Base-by-base conservation (phyloP, 2,113 vertebrate species). In the Nyctibius bracteatus region DNA sequence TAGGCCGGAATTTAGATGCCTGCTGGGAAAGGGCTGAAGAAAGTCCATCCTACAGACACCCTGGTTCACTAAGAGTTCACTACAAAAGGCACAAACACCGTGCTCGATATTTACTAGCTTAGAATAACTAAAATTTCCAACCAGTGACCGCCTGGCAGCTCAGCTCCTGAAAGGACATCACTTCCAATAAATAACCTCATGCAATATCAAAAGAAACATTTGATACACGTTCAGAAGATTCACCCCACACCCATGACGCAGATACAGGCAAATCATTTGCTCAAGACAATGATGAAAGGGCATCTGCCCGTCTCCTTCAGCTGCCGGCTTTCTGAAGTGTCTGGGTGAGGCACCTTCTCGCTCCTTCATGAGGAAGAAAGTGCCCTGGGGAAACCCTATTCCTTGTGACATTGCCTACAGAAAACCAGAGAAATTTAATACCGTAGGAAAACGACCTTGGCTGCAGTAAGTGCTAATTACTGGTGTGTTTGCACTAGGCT, bases 21-120 rank as follows among this genome's bases (percentile, higher is more conserved):
- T n/a, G n/a, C n/a, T n/a, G n/a, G n/a, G n/a, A n/a, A n/a, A n/a
- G n/a, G n/a, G n/a, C n/a, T n/a, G n/a, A n/a, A n/a, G n/a, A n/a
- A n/a, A n/a, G n/a, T n/a, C n/a, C n/a, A n/a, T n/a, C n/a, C n/a
- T n/a, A n/a, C n/a, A n/a, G n/a, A n/a, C n/a, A n/a, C n/a, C n/a
- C n/a, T n/a, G n/a, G n/a, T n/a, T n/a, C n/a, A n/a, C n/a, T n/a
- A n/a, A n/a, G n/a, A n/a, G n/a, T 16, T 46, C 63, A 3, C 15
- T 22, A 27, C 44, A 49, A 25, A 19, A 41, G 58, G 41, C 57
- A 46, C 62, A 61, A 65, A 33, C 24, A 6, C 62, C 9, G 9
- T 5, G 19, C 33, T 30, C 1, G 0, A 2, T 6, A 49, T 28
- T 58, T n/a, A 47, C 18, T n/a, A 54, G 39, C 35, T 81, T 8